Percentiles rank a stretch among this genome's conserved stretches.
phyloP scores from a whole-genome alignment of 2,797 vertebrate species.

The Geotrypetes seraphini region DNA sequence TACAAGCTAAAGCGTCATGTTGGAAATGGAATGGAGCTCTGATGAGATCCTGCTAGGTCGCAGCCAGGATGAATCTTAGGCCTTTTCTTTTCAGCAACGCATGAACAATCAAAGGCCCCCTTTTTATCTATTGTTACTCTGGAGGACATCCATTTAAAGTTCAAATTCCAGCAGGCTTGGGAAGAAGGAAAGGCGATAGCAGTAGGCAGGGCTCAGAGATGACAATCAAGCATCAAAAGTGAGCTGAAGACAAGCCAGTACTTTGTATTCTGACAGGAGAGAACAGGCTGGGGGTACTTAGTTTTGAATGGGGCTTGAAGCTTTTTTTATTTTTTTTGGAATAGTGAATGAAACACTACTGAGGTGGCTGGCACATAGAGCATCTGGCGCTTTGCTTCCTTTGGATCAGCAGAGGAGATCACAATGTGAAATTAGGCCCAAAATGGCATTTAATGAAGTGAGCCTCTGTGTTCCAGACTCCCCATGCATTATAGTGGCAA shows the following conservation, averaged over 20 bases:
- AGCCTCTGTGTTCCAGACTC: slow-evolving; percentile 22
- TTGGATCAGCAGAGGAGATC: slow-evolving; percentile 18
- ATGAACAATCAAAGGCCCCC: slow-evolving; percentile 54
- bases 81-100: slow-evolving; percentile 38
- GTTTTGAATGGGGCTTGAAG: slow-evolving; percentile 38
- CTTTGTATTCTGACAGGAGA: slow-evolving; percentile 44
- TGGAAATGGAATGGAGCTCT: slow-evolving; percentile 28
- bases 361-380: slow-evolving; percentile 27
- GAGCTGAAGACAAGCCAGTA: slow-evolving; percentile 47
- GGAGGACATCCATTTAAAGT: slow-evolving; percentile 51
- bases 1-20: slow-evolving; percentile 25
- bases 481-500: not conserved
- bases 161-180: slow-evolving; percentile 51
- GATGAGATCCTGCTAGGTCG: slow-evolving; percentile 38
- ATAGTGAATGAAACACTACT: slow-evolving; percentile 24
- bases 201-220: slow-evolving; percentile 38
- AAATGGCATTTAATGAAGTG: slow-evolving; percentile 38
- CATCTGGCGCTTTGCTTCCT: slow-evolving; percentile 38
- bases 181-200: slow-evolving; percentile 41
- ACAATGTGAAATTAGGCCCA: slow-evolving; percentile 32
- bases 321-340: slow-evolving; percentile 27
- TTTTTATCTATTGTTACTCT: slow-evolving; percentile 51
- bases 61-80: slow-evolving; percentile 42
- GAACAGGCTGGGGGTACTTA: slow-evolving; percentile 30
- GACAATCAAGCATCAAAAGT: slow-evolving; percentile 48